These are phyloP conservation scores for Papilio polytes DNA, from an alignment of 1,140 invertebrate genomes.

Conservation along the genomic window DNA sequence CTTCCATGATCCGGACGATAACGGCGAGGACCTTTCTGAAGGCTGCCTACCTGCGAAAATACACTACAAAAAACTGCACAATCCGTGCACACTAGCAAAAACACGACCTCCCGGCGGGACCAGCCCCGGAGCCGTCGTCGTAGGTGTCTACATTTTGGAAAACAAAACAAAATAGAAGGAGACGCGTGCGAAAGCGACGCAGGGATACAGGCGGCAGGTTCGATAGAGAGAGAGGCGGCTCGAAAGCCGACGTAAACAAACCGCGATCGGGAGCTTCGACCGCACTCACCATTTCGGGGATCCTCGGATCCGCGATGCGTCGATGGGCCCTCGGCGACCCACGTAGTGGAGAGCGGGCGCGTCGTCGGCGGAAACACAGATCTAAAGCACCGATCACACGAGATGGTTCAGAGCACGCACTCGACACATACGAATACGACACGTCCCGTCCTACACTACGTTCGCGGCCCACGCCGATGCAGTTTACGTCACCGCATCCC, in stretches of 20 bases:
- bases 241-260: conserved; percentile 82
- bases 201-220: conserved; percentile 79
- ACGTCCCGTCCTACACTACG: conserved; percentile 82
- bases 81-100: conserved; percentile 78
- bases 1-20: conserved; percentile 38
- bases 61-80: conserved; percentile 76
- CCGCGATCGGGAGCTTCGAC: conserved; percentile 79
- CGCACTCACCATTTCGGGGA: conserved; percentile 83
- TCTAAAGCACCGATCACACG: conserved; percentile 72
- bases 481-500: conserved; percentile 83
- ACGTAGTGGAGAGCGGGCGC: conserved; percentile 78
- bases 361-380: conserved; percentile 65
- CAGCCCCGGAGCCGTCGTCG: conserved; percentile 70
- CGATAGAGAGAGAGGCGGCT: conserved; percentile 73
- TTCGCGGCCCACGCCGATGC: conserved; percentile 79
- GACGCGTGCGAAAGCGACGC: conserved; percentile 75
- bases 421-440: conserved; percentile 71
- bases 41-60: conserved; percentile 77
- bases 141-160: conserved; percentile 81
- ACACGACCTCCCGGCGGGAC: conserved; percentile 70
- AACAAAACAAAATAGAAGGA: conserved; percentile 83
- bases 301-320: conserved; percentile 62
- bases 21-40: conserved; percentile 47
- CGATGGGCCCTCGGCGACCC: conserved; percentile 64
- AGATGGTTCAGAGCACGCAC: conserved; percentile 68